Conservation (phyloP, 1,140 invertebrate species). For the Kradibia gibbosae region DNA sequence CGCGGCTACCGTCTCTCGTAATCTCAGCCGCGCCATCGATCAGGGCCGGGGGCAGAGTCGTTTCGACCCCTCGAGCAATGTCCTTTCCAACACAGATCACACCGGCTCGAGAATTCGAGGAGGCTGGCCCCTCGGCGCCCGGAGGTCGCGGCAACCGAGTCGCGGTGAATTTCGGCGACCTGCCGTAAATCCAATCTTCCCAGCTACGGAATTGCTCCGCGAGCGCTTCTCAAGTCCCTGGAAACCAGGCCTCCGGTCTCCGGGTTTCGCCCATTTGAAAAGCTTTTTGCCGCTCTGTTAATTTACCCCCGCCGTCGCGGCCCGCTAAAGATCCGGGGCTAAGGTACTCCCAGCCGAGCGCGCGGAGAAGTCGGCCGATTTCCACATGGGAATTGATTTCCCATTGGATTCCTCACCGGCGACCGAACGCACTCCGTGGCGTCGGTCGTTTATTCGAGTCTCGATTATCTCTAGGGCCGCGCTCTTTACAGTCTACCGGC, state of each 20-base stretch:
- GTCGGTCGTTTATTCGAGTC: constrained; percentile 80
- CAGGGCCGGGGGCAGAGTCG: constrained; percentile 62
- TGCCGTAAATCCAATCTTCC: constrained; percentile 91
- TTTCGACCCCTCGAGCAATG: constrained; percentile 65
- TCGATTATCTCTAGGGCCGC: constrained; percentile 78
- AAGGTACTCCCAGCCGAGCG: constrained; percentile 87
- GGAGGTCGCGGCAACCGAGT: no score
- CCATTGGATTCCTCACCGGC: constrained; percentile 83
- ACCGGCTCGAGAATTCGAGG: constrained; percentile 61
- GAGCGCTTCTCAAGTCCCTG: constrained; percentile 80
- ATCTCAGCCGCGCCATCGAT: constrained; percentile 64
- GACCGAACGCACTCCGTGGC: constrained; percentile 87
- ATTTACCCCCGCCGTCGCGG: constrained; percentile 79
- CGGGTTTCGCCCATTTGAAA: constrained; percentile 90
- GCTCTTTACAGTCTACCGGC: constrained; percentile 84
- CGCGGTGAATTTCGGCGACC: constrained; percentile 88
- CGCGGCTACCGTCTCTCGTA: constrained; percentile 63
- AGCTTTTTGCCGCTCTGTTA: constrained; percentile 80
- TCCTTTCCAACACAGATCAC: constrained; percentile 62
- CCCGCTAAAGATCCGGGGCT: constrained; percentile 78
- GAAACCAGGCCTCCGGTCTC: constrained; percentile 89
- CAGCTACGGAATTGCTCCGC: constrained; percentile 81
- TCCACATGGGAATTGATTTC: constrained; percentile 81
- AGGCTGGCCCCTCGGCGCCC: constrained; percentile 55
- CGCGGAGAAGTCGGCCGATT: constrained; percentile 79